These are phyloP conservation scores for Brachypteracias leptosomus DNA, from an alignment of 2,113 vertebrate species.

Conservation along the genomic window DNA sequence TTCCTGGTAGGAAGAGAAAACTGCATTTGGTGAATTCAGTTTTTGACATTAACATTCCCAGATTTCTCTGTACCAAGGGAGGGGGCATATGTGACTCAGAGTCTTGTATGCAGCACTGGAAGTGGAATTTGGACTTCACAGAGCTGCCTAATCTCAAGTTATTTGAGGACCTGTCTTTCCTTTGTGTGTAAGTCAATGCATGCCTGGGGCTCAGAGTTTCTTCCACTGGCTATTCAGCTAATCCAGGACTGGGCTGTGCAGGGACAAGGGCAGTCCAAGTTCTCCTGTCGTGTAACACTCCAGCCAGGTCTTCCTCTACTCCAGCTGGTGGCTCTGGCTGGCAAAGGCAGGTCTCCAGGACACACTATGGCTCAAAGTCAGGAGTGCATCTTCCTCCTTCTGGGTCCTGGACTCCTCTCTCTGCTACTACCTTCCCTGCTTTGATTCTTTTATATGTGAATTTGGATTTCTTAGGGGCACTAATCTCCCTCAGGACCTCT, in stretches of 20 bases:
- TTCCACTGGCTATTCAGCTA: background rate
- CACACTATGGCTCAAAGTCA: background rate
- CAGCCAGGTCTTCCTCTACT: background rate
- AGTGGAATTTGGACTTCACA: background rate
- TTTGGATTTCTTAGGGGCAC: background rate
- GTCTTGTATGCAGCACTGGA: background rate
- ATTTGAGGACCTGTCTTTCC: background rate
- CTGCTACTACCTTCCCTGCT: background rate
- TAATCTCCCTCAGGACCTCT: background rate
- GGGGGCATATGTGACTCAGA: background rate
- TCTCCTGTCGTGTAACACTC: background rate
- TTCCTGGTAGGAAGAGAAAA: background rate
- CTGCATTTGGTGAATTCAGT: background rate
- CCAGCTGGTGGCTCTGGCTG: background rate
- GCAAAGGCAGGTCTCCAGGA: background rate
- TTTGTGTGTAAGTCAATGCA: background rate
- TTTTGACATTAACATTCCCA: background rate
- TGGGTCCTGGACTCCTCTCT: background rate
- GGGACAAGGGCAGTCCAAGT: background rate
- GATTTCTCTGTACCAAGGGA: background rate
- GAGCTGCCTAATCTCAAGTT: background rate
- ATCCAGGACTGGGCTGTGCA: background rate
- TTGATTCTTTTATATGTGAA: background rate
- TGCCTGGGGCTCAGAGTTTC: background rate
- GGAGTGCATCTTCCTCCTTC: background rate